Percentiles rank a stretch among this genome's conserved stretches.
These are phyloP conservation scores for Anomalospiza imberbis DNA, from an alignment of 2,797 vertebrate genomes.

Conservation along the genomic window DNA sequence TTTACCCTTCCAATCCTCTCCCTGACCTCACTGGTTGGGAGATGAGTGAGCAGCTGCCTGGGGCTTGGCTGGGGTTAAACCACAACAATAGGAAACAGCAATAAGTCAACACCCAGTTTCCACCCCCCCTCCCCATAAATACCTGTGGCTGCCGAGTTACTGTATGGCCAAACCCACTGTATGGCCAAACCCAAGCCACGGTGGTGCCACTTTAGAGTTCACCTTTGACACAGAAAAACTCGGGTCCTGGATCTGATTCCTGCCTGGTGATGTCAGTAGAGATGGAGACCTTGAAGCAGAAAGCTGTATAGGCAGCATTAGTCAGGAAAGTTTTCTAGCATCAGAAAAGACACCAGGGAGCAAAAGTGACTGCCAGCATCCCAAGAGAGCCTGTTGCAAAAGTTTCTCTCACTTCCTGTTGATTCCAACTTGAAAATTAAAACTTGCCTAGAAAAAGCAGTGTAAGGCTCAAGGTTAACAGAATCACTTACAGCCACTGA, in stretches of 20 bases:
- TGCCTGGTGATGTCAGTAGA: not conserved
- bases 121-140: not conserved
- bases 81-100: not conserved
- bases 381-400: not conserved
- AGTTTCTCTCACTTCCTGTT: not conserved
- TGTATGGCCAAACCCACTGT: fast-evolving
- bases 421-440: not conserved
- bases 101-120: not conserved
- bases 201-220: not conserved
- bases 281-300: not conserved
- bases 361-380: not conserved
- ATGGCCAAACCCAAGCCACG: not conserved
- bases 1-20: not conserved
- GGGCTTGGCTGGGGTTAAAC: not conserved
- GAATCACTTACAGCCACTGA: not conserved
- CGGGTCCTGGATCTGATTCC: not conserved
- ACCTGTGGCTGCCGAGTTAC: not conserved
- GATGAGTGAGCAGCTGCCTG: not conserved
- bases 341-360: not conserved
- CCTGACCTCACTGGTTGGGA: not conserved
- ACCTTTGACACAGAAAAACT: not conserved
- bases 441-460: not conserved
- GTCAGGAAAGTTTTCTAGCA: not conserved
- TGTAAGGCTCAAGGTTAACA: not conserved
- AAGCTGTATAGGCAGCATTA: not conserved